Evolutionary conservation across 2,797 vertebrate species (phyloP).

Genomic region (Prionace glauca): DNA sequence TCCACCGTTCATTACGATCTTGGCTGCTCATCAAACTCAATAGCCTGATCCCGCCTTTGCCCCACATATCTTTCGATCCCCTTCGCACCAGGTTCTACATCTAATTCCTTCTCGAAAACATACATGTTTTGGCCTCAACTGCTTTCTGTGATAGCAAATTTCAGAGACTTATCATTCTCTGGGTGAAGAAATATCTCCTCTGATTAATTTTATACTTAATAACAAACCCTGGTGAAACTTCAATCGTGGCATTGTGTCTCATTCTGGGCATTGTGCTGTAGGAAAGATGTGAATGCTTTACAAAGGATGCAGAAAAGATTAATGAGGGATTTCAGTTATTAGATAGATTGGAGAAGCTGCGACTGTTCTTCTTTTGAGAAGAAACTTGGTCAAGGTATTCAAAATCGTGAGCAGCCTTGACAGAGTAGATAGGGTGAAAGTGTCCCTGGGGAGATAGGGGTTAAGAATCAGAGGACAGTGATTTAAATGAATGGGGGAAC

Average conservation of each 20-base stretch:
- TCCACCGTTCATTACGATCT: too few species aligned
- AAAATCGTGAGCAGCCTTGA: neutral
- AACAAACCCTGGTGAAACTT: neutral
- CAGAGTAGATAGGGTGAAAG: neutral
- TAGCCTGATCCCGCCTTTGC: too few species aligned
- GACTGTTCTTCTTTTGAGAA: neutral
- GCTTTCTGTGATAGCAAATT: too few species aligned
- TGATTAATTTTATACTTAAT: neutral
- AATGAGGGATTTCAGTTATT: neutral
- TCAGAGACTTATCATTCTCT: too few species aligned
- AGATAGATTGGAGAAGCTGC: neutral
- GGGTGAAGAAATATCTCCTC: too few species aligned
- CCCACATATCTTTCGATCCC: too few species aligned
- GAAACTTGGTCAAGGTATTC: neutral
- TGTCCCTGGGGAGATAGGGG: neutral
- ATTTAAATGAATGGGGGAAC: neutral
- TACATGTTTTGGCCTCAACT: too few species aligned
- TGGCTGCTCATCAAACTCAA: too few species aligned
- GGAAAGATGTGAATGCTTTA: neutral
- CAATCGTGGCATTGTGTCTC: neutral
- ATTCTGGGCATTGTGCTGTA: too few species aligned
- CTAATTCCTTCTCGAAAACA: too few species aligned
- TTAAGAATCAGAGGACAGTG: neutral
- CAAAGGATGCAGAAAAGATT: neutral
- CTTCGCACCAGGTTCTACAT: too few species aligned